These are phyloP conservation scores for Dromaius novaehollandiae DNA, from an alignment of 2,113 vertebrate genomes.

Conservation along the genomic window DNA sequence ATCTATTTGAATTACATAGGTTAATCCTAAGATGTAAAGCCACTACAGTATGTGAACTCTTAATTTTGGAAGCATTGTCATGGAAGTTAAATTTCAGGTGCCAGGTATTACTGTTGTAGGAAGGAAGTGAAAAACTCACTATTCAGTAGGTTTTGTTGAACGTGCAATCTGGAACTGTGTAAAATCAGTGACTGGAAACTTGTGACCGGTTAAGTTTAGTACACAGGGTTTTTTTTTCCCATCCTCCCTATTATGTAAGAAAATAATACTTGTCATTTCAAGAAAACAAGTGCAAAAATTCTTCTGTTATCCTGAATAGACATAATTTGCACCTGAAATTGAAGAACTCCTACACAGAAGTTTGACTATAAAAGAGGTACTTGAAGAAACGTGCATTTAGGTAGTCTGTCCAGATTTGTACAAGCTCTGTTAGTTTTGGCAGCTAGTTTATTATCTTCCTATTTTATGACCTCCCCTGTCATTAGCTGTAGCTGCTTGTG, in stretches of 20 bases:
- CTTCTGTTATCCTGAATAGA: background rate
- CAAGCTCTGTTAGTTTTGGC: background rate
- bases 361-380: background rate
- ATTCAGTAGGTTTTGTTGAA: background rate
- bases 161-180: background rate
- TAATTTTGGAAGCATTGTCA: background rate
- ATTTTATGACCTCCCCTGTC: background rate
- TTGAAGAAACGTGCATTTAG: background rate
- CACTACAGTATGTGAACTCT: background rate
- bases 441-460: background rate
- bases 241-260: background rate
- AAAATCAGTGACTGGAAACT: background rate
- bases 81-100: background rate
- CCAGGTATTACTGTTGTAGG: background rate
- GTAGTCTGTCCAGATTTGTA: background rate
- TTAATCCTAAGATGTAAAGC: background rate
- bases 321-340: background rate
- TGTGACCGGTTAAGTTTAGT: background rate
- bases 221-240: fast-evolving
- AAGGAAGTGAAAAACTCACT: background rate
- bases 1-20: background rate
- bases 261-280: background rate
- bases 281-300: background rate
- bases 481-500: background rate
- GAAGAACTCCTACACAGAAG: background rate